Percentiles rank a stretch among this genome's conserved stretches.
Conservation (phyloP, 1,140 invertebrate genomes). For the Stegodyphus mimosarum region DNA sequence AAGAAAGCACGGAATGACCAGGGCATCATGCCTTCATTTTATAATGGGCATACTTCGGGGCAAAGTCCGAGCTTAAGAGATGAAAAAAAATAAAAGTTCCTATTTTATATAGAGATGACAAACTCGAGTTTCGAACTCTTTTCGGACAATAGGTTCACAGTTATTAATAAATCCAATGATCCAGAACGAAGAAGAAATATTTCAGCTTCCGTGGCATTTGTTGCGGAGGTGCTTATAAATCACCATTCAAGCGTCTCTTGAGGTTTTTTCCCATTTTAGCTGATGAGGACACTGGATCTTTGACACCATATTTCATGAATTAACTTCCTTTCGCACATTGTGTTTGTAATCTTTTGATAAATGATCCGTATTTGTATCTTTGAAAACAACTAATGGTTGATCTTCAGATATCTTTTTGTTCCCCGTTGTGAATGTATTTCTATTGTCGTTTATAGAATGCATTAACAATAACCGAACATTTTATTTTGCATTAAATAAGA, state of each 20-base stretch:
- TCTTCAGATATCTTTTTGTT: not conserved
- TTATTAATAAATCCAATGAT: conserved; percentile 44
- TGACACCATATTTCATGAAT: not conserved
- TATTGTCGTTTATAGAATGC: no score
- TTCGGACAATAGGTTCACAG: conserved; percentile 21
- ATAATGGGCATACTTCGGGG: conserved; percentile 16
- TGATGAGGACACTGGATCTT: not conserved
- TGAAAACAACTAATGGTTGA: no score
- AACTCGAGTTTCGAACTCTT: conserved; percentile 31
- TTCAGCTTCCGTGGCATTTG: conserved; percentile 21
- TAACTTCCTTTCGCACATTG: no score
- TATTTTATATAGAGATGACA: conserved; percentile 30
- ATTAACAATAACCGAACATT: no score
- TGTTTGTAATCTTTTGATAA: no score
- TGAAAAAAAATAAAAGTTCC: conserved; percentile 9
- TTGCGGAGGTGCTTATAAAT: conserved; percentile 31
- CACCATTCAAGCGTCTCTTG: conserved; percentile 12
- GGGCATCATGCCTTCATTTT: not conserved
- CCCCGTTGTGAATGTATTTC: not conserved
- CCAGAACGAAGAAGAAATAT: conserved; percentile 39
- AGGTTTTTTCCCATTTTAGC: not conserved
- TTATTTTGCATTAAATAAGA: no score
- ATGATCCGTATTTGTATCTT: no score
- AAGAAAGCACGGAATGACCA: conserved; percentile 15
- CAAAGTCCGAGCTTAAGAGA: conserved; percentile 7